These are phyloP conservation scores for Philereme transversata DNA, from an alignment of 2,888 invertebrate species.

Conservation along the genomic window DNA sequence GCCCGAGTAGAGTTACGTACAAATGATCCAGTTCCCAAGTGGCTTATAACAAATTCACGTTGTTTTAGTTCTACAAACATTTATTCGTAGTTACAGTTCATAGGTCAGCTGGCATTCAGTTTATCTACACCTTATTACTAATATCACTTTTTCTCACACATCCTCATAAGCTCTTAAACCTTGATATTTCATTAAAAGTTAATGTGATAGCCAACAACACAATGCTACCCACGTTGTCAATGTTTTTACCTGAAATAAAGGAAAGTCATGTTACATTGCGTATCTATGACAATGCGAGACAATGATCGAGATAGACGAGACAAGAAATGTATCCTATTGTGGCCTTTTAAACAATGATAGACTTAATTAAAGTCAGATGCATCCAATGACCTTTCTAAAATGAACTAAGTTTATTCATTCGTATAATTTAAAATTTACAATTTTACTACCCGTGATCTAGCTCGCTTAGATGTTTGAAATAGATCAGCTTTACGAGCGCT, in stretches of 20 bases:
- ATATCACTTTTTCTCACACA: slow-evolving; percentile 71
- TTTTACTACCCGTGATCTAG: too few species aligned
- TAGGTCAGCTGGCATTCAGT: slow-evolving; percentile 47
- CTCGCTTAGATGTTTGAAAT: too few species aligned
- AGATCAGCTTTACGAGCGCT: too few species aligned
- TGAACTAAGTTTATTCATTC: too few species aligned
- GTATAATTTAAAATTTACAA: too few species aligned
- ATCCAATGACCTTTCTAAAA: too few species aligned
- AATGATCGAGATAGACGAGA: too few species aligned
- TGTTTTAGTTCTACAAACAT: slow-evolving; percentile 27
- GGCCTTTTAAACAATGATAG: too few species aligned
- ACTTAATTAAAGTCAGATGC: too few species aligned
- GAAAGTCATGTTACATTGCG: background rate
- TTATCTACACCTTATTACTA: slow-evolving; percentile 71
- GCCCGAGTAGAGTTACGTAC: slow-evolving; percentile 3
- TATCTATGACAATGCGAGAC: too few species aligned
- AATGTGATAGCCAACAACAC: slow-evolving; percentile 54
- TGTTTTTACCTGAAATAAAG: slow-evolving; percentile 66
- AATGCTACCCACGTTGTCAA: slow-evolving; percentile 44
- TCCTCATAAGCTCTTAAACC: slow-evolving; percentile 76
- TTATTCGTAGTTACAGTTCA: slow-evolving; percentile 14
- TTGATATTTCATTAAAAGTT: slow-evolving; percentile 63
- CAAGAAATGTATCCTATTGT: too few species aligned
- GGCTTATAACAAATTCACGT: slow-evolving; percentile 11
- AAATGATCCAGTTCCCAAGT: slow-evolving; percentile 22